Base-by-base conservation (phyloP, 1,140 invertebrate genomes). In the Camponotus pennsylvanicus region DNA sequence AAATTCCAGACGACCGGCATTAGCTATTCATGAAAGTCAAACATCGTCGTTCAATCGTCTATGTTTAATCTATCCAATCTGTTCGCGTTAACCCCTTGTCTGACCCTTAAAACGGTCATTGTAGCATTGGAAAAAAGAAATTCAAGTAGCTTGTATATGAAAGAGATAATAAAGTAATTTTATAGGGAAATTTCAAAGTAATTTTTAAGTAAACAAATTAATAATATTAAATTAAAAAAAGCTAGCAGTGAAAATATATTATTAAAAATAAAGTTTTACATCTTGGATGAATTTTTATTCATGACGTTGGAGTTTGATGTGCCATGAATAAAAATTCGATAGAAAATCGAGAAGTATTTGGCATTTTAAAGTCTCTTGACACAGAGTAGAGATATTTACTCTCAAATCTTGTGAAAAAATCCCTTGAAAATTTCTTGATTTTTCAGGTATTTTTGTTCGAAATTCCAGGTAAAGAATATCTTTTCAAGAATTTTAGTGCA, bases 1-100 rank as follows among this genome's bases (percentile, higher is more conserved):
- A 85, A 61, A 71, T 67, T 21, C 52, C 18, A 52, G 49, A 4
- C 11, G 37, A 18, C 6, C 49, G 32, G 69, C 32, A 83, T 83
- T 83, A 83, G 79, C 55, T 70, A 76, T 80, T 80, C 70, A 73
- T 88, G 87, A 73, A 88, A 64, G 55, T 67, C 55, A 79, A 88
- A 88, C 80, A 85, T 77, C 45, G 57, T 27, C 27, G 42, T 27
- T 63, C 69, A 84, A 61, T 45, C 61, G 45, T 59, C 78, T 71
- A 64, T 69, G 69, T 79, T 69, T 52, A 66, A 88, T 78, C 66
- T 55, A 71, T 85, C 87, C 40, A 77, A 71, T 66, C 78, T 69
- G 78, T 64, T 88, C 61, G 63, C 69, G n/a, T 87, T 59, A 75
- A 83, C n/a, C 69, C 67, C 7, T 49, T 45, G 34, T 2, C 27